Evolutionary conservation across 1,140 invertebrate species (phyloP).

Genomic region (Philopotamus ludificatus): DNA sequence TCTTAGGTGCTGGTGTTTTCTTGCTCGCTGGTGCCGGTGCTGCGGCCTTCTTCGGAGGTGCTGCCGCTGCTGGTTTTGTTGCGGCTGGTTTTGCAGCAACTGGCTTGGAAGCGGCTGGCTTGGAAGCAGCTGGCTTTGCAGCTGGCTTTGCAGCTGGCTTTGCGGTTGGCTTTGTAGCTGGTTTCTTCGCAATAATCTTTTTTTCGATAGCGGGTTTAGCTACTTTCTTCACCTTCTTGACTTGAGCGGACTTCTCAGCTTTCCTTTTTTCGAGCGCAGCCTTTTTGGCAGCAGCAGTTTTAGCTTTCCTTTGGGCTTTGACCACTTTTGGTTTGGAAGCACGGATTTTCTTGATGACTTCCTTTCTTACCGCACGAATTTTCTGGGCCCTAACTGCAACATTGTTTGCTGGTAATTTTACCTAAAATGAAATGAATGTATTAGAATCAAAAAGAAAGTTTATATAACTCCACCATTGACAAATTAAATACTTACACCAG

Average conservation of each 20-base stretch:
- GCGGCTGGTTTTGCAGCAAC: slow-evolving; percentile 22
- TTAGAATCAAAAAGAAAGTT: slow-evolving; percentile 31
- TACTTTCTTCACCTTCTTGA: slow-evolving; percentile 46
- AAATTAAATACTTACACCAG: slow-evolving; percentile 62
- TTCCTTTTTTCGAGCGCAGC: slow-evolving; percentile 44
- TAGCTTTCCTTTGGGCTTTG: slow-evolving; percentile 52
- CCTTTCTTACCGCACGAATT: slow-evolving; percentile 55
- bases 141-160: slow-evolving; percentile 17
- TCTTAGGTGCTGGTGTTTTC: too few species aligned
- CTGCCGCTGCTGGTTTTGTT: slow-evolving; percentile 22
- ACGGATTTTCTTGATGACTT: slow-evolving; percentile 55
- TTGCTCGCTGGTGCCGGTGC: too few species aligned
- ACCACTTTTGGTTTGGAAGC: slow-evolving; percentile 57
- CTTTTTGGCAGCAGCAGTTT: slow-evolving; percentile 43
- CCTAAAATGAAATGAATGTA: slow-evolving; percentile 48
- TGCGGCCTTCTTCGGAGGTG: slow-evolving; percentile 14
- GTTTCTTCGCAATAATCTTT: slow-evolving; percentile 44
- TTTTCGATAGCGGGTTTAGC: slow-evolving; percentile 40
- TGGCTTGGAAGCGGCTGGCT: slow-evolving; percentile 35
- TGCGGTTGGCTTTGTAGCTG: slow-evolving; percentile 17
- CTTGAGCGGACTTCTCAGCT: slow-evolving; percentile 2
- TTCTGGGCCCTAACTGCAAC: slow-evolving; percentile 57
- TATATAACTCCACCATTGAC: slow-evolving; percentile 16
- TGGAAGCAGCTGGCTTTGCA: slow-evolving; percentile 37
- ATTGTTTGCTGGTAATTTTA: slow-evolving; percentile 54